phyloP scores from a whole-genome alignment of 2,113 vertebrate genomes.

The Orycteropus afer region DNA sequence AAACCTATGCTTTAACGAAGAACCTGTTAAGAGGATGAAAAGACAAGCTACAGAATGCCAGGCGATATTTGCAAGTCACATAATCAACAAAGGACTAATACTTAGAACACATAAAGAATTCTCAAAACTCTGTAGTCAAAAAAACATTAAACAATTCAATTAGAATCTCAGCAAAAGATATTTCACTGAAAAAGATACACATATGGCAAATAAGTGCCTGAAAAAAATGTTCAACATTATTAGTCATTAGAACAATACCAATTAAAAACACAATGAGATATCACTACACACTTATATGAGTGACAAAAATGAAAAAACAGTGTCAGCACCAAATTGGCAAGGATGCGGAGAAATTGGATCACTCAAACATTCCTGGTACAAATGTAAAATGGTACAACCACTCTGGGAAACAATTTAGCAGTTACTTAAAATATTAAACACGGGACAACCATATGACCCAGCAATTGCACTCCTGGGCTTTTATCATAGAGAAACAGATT shows the following conservation, averaged over 20 bases:
- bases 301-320: background rate
- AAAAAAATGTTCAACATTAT: background rate
- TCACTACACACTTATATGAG: background rate
- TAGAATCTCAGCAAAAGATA: background rate
- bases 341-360: background rate
- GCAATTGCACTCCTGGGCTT: background rate
- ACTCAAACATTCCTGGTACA: background rate
- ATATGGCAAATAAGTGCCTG: background rate
- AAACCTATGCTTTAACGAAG: background rate
- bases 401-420: background rate
- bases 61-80: background rate
- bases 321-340: background rate
- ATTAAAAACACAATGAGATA: background rate
- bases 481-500: background rate
- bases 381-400: background rate
- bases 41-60: background rate
- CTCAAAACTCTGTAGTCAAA: background rate
- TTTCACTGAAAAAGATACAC: background rate
- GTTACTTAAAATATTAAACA: background rate
- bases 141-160: background rate
- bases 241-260: background rate
- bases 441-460: background rate
- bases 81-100: background rate
- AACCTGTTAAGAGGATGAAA: background rate
- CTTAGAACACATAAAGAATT: background rate